A percentile compares a stretch with the other conserved stretches of the same genome.
These are phyloP conservation scores for Montipora efflorescens DNA, from an alignment of 64 coral and sea anemone species.

Conservation along the genomic window DNA sequence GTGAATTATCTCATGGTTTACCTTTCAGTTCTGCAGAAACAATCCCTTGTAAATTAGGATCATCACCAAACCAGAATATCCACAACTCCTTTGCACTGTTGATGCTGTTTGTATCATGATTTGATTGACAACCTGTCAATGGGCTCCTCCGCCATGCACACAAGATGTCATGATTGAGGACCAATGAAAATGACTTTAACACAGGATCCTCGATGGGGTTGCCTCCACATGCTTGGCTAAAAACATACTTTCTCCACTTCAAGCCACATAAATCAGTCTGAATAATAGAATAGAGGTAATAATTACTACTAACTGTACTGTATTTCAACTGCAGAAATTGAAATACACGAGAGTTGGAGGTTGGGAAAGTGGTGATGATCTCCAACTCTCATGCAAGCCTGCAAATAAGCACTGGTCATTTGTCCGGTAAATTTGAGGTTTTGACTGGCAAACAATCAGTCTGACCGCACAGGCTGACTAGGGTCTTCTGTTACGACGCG, in stretches of 20 bases:
- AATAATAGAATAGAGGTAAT: too few species aligned
- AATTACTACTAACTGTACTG: too few species aligned
- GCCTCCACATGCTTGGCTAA: conserved; percentile 45
- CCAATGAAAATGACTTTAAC: conserved; percentile 87
- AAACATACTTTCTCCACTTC: conserved; percentile 94
- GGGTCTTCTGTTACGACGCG: too few species aligned
- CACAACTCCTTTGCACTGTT: conserved; percentile 88
- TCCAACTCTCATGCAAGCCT: too few species aligned
- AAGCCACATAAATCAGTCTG: conserved; percentile 97
- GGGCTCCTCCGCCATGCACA: conserved; percentile 91
- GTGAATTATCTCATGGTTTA: not conserved
- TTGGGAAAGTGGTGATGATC: too few species aligned
- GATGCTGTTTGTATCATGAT: conserved; percentile 38
- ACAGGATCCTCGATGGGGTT: conserved; percentile 84
- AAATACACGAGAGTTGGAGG: too few species aligned
- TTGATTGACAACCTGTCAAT: conserved; percentile 55
- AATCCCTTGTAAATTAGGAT: conserved; percentile 89
- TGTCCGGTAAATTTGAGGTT: too few species aligned
- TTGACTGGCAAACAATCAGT: too few species aligned
- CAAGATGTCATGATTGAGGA: conserved; percentile 90
- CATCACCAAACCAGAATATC: conserved; percentile 99
- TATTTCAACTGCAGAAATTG: too few species aligned
- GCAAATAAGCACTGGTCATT: too few species aligned
- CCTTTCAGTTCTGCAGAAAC: conserved; percentile 91
- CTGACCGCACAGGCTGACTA: too few species aligned